Conservation (phyloP, 37 sponge, comb jelly and placozoan species). For the Halisarca cf. caerulea region DNA sequence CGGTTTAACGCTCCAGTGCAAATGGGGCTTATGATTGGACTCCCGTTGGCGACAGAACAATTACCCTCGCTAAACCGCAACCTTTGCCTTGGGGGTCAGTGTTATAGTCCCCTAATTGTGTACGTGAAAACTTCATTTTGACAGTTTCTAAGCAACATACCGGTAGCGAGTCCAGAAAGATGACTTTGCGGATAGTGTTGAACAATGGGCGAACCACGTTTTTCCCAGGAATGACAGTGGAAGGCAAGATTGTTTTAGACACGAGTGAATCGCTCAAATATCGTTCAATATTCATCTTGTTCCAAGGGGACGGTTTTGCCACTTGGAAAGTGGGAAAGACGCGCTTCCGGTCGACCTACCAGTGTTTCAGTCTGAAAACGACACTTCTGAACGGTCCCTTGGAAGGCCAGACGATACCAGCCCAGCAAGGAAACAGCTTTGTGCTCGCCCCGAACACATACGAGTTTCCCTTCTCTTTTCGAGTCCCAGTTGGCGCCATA, state of each 20-base stretch:
- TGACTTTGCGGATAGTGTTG: not conserved
- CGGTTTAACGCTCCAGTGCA: too few species aligned
- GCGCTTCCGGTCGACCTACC: not conserved
- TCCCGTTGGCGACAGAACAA: too few species aligned
- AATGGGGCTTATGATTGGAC: too few species aligned
- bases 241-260: constrained; percentile 13
- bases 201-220: not conserved
- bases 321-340: constrained; percentile 20
- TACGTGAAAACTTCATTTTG: too few species aligned
- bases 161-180: too few species aligned
- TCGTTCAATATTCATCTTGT: not conserved
- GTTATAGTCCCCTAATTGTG: too few species aligned
- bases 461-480: constrained; percentile 32
- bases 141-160: too few species aligned
- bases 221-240: constrained; percentile 21
- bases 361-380: constrained; percentile 9
- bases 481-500: constrained; percentile 11
- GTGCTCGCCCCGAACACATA: constrained; percentile 9
- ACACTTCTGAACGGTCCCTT: not conserved
- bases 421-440: not conserved
- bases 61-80: too few species aligned
- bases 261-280: not conserved
- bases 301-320: constrained; percentile 5
- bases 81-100: too few species aligned
- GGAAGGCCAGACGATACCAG: not conserved